Percentiles rank a stretch among this genome's conserved stretches.
Evolutionary conservation across 2,888 invertebrate species (phyloP).

Genomic region (Himalopsyche tibetana): DNA sequence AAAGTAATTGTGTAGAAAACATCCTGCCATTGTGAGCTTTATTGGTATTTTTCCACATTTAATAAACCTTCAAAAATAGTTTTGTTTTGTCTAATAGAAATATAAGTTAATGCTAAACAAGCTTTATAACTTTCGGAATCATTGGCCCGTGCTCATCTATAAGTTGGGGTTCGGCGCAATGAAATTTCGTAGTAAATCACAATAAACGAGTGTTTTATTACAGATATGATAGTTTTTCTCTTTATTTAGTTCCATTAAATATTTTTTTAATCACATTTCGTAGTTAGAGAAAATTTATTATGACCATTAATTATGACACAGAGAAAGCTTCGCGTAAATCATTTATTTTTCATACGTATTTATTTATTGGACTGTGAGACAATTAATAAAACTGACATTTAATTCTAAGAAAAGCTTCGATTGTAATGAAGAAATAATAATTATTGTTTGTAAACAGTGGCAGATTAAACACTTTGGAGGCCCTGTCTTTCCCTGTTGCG

Average conservation of each 20-base stretch:
- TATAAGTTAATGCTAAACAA: conserved; percentile 23
- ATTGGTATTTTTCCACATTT: not conserved
- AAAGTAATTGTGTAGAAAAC: conserved; percentile 39
- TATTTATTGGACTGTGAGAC: too few relatives aligned
- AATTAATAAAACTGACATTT: too few relatives aligned
- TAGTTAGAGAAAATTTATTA: too few relatives aligned
- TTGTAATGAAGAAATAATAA: too few relatives aligned
- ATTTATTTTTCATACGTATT: not conserved
- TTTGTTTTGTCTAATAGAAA: not conserved
- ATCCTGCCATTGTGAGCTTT: not conserved
- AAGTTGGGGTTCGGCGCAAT: not conserved
- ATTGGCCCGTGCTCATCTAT: not conserved
- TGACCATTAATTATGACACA: too few relatives aligned
- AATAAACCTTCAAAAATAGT: conserved; percentile 1
- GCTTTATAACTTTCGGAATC: not conserved
- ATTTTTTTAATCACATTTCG: too few relatives aligned
- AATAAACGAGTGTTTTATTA: conserved; percentile 14
- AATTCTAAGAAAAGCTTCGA: too few relatives aligned
- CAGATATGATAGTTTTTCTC: not conserved
- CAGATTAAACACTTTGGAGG: too few relatives aligned
- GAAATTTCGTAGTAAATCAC: not conserved
- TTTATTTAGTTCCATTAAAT: not conserved
- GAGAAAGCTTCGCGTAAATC: not conserved
- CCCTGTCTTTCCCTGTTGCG: too few relatives aligned
- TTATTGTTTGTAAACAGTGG: too few relatives aligned